A percentile compares a stretch with the other conserved stretches of the same genome.
These are phyloP conservation scores for Unio pictorum DNA, from an alignment of 2,888 invertebrate species.

Conservation along the genomic window DNA sequence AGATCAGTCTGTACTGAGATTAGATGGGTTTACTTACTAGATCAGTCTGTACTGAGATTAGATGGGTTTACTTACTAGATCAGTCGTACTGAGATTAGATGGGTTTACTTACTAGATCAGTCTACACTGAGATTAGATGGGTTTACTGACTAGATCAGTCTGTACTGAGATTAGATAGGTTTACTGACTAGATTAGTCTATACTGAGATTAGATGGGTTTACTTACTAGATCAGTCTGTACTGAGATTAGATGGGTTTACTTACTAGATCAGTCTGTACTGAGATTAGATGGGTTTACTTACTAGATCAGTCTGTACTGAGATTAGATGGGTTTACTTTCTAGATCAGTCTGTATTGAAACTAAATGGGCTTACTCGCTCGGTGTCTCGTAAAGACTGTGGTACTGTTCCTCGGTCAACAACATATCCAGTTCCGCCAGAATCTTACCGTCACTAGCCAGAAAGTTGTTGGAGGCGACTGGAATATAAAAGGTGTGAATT, in stretches of 20 bases:
- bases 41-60: no score
- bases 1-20: neutral
- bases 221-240: no score
- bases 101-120: neutral
- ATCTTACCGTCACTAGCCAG: slow-evolving; percentile 47
- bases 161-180: no score
- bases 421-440: slow-evolving; percentile 64
- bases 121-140: no score
- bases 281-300: neutral
- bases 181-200: no score
- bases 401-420: slow-evolving; percentile 56
- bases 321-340: no score
- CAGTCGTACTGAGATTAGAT: neutral
- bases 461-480: slow-evolving; percentile 52
- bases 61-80: neutral
- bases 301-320: no score
- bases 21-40: no score
- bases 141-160: no score
- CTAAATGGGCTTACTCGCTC: neutral
- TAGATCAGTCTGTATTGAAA: neutral
- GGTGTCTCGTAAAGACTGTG: slow-evolving; percentile 44
- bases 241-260: no score
- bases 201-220: neutral
- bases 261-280: neutral
- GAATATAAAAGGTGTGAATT: neutral